Conservation (phyloP, 2,888 invertebrate species). For the Drosophila neonasuta region DNA sequence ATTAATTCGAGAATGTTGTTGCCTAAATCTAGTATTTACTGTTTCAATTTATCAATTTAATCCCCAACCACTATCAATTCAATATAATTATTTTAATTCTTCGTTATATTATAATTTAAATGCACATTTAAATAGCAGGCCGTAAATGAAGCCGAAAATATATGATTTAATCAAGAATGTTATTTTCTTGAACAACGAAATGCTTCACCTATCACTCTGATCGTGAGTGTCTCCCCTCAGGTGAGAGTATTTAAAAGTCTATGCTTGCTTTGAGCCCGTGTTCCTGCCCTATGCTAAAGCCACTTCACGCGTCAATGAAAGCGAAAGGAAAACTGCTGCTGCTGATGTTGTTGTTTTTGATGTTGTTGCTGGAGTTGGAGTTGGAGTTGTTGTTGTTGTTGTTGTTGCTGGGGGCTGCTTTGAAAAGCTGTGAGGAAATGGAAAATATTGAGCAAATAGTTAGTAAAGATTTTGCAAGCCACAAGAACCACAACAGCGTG, state of each 20-base stretch:
- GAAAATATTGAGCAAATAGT: constrained; percentile 73
- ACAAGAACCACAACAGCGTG: constrained; percentile 69
- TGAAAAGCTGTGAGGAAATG: constrained; percentile 66
- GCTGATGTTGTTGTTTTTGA: constrained; percentile 1
- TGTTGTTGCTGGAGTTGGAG: background rate
- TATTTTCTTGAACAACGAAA: too few relatives aligned
- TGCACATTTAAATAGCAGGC: too few relatives aligned
- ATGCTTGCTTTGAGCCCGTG: background rate
- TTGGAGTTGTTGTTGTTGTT: background rate
- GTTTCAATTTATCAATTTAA: too few relatives aligned
- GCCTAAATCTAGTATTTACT: too few relatives aligned
- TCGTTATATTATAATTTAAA: too few relatives aligned
- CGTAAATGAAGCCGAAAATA: too few relatives aligned
- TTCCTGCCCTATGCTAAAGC: constrained; percentile 67
- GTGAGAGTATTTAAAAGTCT: background rate
- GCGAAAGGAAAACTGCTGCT: constrained; percentile 71
- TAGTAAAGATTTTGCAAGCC: constrained; percentile 65
- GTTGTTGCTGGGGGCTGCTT: constrained; percentile 8
- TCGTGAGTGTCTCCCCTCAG: too few relatives aligned
- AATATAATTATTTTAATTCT: too few relatives aligned
- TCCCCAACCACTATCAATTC: too few relatives aligned
- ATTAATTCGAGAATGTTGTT: too few relatives aligned
- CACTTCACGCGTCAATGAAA: constrained; percentile 77
- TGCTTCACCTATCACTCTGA: too few relatives aligned
- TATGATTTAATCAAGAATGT: too few relatives aligned